Percentiles rank a stretch among this genome's conserved stretches.
phyloP scores from a whole-genome alignment of 1,140 invertebrate species.

The Cyclina sinensis region DNA sequence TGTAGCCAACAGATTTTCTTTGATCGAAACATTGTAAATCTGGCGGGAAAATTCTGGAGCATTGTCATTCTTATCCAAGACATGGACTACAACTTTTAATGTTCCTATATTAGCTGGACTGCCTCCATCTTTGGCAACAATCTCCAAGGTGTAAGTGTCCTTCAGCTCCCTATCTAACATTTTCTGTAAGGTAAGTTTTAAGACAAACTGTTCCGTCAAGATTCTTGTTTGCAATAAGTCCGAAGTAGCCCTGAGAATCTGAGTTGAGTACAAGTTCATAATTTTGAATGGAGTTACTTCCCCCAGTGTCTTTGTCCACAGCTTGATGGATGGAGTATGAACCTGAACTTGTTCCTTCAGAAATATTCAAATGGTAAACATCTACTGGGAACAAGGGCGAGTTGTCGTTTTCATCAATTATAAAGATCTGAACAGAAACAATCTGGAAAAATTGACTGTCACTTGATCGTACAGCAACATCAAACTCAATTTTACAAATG shows the following conservation, averaged over 20 bases:
- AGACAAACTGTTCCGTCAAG: slow-evolving; percentile 76
- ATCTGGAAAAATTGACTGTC: slow-evolving; percentile 32
- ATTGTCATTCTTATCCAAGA: slow-evolving; percentile 89
- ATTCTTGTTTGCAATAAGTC: slow-evolving; percentile 71
- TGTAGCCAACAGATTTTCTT: slow-evolving; percentile 88
- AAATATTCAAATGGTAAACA: slow-evolving; percentile 72
- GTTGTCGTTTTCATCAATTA: slow-evolving; percentile 84
- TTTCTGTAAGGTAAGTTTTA: slow-evolving; percentile 76
- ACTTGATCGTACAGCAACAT: slow-evolving; percentile 53
- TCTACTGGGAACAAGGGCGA: slow-evolving; percentile 77
- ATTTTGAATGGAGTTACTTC: slow-evolving; percentile 76
- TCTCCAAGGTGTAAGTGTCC: slow-evolving; percentile 76
- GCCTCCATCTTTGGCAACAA: slow-evolving; percentile 80
- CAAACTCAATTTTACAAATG: slow-evolving; percentile 41
- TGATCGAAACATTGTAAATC: slow-evolving; percentile 88
- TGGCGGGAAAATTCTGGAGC: slow-evolving; percentile 76
- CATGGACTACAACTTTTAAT: slow-evolving; percentile 78
- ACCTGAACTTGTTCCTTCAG: slow-evolving; percentile 75
- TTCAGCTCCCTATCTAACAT: slow-evolving; percentile 77
- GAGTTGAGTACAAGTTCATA: slow-evolving; percentile 71
- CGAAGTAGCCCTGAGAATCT: slow-evolving; percentile 70
- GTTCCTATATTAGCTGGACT: slow-evolving; percentile 76
- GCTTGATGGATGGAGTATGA: slow-evolving; percentile 77
- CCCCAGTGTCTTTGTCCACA: slow-evolving; percentile 79
- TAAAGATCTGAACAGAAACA: slow-evolving; percentile 70